Evolutionary conservation across 2,113 vertebrate species (phyloP), one percentile per base, ranked within the genome.

Genomic region (Cepphus grylle): DNA sequence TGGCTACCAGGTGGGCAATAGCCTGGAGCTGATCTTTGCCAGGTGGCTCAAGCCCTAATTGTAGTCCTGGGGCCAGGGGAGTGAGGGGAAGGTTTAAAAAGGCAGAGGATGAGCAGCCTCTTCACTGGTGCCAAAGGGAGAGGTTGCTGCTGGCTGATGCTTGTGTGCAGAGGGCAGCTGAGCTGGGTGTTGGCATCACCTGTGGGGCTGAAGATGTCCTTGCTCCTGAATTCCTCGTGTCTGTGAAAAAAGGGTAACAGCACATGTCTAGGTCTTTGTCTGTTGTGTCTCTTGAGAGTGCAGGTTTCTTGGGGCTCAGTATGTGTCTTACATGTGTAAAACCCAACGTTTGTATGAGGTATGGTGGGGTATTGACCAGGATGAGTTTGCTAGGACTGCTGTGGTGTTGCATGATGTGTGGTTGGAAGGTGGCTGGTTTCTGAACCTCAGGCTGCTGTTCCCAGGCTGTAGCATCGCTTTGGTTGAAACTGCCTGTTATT

Each of bases 281-380:
- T 42, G 23, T 13, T 12, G 7, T 11, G 1, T 14, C 8, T 76
- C 4, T 23, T n/a, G 30, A 34, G 20, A 30, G 50, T 4, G 6
- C 11, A n/a, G 45, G 3, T 5, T 26, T 62, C 16, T 13, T 15
- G 6, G 42, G 15, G 38, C 32, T 36, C 5, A 18, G 13, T 30
- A 6, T 0, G 0, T 12, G 25, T 10, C 1, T 36, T 50, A 40
- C 25, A 6, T 13, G 4, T 30, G 43, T 34, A 15, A 71, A 86
- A 4, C 10, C 47, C n/a, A 3, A 32, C 15, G 23, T 38, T 22
- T 47, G 13, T 5, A 8, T 15, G 50, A n/a, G 15, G 11, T 22
- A 21, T 55, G 62, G 26, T 32, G 19, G 20, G 19, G 25, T 38
- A 63, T 25, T 78, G 67, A 15, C 26, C 12, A 36, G 2, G 3